A percentile compares a stretch with the other conserved stretches of the same genome.
Evolutionary conservation across 2,113 vertebrate species (phyloP).

Genomic region (Centropus unirufus): DNA sequence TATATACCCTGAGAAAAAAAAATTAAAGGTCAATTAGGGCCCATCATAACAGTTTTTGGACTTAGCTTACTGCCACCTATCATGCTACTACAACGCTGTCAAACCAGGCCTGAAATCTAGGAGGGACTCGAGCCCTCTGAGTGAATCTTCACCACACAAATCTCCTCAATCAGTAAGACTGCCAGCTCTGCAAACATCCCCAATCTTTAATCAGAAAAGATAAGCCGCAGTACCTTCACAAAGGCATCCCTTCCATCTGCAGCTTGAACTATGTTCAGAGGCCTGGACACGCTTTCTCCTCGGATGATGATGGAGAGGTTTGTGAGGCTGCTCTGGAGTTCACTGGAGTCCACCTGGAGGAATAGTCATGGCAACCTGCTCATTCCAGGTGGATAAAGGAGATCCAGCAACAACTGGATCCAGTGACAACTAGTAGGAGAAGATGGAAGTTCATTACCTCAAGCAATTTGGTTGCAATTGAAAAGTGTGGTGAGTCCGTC

Average conservation of each 20-base stretch:
- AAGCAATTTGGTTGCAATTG: conserved; percentile 80
- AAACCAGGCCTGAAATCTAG: background rate
- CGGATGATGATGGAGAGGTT: conserved; percentile 86
- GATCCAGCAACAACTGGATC: background rate
- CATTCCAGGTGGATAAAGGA: background rate
- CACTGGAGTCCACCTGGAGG: conserved; percentile 82
- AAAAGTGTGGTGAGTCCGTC: conserved; percentile 79
- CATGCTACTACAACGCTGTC: background rate
- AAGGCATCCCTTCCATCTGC: conserved; percentile 89
- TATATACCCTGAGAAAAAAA: conserved; percentile 87
- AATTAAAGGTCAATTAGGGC: background rate
- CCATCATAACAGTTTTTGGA: background rate
- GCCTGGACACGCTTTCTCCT: conserved; percentile 86
- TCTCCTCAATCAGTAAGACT: background rate
- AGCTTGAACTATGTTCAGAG: conserved; percentile 84
- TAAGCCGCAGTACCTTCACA: conserved; percentile 83
- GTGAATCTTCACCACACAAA: background rate
- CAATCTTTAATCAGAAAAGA: background rate
- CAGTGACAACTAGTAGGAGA: background rate
- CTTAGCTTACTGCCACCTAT: background rate
- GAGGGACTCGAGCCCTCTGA: background rate
- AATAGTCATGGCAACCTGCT: background rate
- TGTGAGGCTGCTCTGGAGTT: conserved; percentile 83
- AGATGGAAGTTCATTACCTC: conserved; percentile 79
- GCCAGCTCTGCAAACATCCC: background rate